Evolutionary conservation across 2,888 invertebrate genomes (phyloP), one percentile per base, ranked within the genome.

Genomic region (Macropis europaea): DNA sequence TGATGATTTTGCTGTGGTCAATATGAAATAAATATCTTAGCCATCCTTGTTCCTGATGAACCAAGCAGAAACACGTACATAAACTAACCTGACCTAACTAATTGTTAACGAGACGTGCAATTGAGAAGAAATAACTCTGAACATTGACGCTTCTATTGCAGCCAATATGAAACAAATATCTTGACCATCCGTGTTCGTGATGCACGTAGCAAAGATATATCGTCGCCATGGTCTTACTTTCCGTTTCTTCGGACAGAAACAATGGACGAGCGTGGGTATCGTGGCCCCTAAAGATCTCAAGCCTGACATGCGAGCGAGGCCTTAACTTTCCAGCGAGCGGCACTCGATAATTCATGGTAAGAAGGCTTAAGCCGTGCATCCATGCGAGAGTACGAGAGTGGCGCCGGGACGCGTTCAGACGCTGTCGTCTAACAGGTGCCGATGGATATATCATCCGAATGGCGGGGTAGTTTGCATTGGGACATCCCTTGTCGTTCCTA

Each of bases 401-500:
- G 76, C 79, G 78, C 54, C 73, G 69, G 36, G 76, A 60, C 67
- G 76, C 81, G 77, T 71, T 81, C 81, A 82, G 80, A 80, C 72
- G 79, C 81, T 82, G 83, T 85, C 85, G 82, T 82, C 84, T 86
- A 85, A 85, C 85, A 85, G 86, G 83, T 85, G 85, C 84, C 81
- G 81, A 86, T 86, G 74, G 82, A 86, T 87, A 83, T 83, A 87
- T 86, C 85, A 86, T 84, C 80, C 75, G 75, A 77, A 81, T 68
- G 72, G 42, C 53, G 72, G 79, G 81, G 79, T 84, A 80, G 83
- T 82, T 83, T 81, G 82, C 82, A 75, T 73, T 61, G 77, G 69
- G 61, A 72, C 75, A 52, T 71, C 77, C 79, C 71, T 64, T 67
- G 71, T 78, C 81, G 73, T 63, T 62, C 60, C 75, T 76, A 72